Percentiles rank a stretch among this genome's conserved stretches.
phyloP scores from a whole-genome alignment of 2,888 invertebrate species.

The Linyphia triangularis region DNA sequence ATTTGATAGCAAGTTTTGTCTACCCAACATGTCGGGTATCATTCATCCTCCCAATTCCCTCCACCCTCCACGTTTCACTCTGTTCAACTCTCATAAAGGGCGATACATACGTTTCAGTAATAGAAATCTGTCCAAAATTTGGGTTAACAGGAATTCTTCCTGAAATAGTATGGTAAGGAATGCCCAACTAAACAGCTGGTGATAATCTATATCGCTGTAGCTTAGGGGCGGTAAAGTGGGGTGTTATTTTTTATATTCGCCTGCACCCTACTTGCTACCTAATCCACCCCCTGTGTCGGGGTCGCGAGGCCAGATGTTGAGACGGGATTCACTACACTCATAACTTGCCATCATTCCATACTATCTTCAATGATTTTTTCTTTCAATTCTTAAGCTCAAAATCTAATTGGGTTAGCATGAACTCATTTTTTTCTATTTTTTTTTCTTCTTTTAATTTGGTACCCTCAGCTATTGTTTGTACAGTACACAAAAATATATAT shows the following conservation, averaged over 20 bases:
- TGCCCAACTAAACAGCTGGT: neutral
- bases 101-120: neutral
- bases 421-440: too few species aligned
- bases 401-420: too few species aligned
- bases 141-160: neutral
- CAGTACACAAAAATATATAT: too few species aligned
- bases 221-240: slow-evolving; percentile 3
- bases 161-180: neutral
- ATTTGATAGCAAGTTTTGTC: too few species aligned
- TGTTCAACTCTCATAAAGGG: too few species aligned
- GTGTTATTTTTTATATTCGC: neutral
- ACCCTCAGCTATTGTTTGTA: too few species aligned
- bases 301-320: neutral
- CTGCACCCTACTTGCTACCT: neutral
- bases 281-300: neutral
- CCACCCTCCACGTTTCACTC: too few species aligned
- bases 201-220: neutral
- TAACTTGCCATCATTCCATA: neutral
- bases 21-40: too few species aligned
- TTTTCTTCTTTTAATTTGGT: too few species aligned
- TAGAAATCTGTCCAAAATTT: neutral
- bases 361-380: too few species aligned
- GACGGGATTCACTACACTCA: neutral
- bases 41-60: too few species aligned
- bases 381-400: too few species aligned